Evolutionary conservation across 2,113 vertebrate species (phyloP).

Genomic region (Ursus arctos): DNA sequence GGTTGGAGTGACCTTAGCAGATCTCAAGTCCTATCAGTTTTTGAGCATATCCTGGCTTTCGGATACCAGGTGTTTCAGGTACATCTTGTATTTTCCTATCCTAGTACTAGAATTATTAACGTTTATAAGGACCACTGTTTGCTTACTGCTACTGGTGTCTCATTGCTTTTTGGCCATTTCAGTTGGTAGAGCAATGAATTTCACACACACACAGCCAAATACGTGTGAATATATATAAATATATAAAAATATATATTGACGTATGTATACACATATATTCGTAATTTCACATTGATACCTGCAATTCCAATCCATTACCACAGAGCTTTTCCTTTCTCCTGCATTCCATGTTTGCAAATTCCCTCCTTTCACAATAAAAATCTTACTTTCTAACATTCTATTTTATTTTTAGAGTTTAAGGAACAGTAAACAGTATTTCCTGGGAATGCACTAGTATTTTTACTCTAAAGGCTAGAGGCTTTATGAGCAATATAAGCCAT

Average conservation of each 20-base stretch:
- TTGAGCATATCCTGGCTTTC: neutral
- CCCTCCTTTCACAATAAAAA: neutral
- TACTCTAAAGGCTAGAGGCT: constrained; percentile 48
- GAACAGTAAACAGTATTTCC: constrained; percentile 29
- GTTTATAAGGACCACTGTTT: neutral
- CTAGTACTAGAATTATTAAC: neutral
- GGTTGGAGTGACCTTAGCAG: neutral
- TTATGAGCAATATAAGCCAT: constrained; percentile 63
- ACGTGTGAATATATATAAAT: neutral
- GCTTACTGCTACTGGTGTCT: neutral
- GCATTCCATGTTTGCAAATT: neutral
- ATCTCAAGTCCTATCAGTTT: neutral
- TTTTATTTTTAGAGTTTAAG: constrained; percentile 47
- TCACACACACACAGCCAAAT: neutral
- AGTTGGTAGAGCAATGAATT: neutral
- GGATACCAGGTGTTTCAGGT: neutral
- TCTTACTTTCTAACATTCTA: neutral
- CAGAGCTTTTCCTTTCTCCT: neutral
- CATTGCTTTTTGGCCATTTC: neutral
- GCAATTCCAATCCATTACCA: neutral
- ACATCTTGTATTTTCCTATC: neutral
- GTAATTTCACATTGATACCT: neutral
- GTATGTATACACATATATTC: neutral
- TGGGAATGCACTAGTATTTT: constrained; percentile 22
- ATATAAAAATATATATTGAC: neutral